Conservation (phyloP, 2,113 vertebrate species). For the Oostethus manadensis region DNA sequence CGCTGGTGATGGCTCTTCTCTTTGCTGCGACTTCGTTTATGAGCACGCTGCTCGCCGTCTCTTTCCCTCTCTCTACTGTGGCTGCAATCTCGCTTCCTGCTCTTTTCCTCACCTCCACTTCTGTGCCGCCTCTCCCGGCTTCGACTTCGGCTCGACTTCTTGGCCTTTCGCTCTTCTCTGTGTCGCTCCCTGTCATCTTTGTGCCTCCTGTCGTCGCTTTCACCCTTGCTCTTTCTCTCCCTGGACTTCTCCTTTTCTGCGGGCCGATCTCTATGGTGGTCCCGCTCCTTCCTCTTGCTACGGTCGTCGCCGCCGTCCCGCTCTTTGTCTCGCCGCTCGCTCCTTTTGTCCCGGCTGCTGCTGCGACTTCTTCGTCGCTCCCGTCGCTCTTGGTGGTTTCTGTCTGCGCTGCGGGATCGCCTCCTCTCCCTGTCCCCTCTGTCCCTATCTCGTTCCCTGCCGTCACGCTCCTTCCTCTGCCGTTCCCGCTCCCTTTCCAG, state of each 20-base stretch:
- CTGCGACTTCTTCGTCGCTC: slow-evolving; percentile 58
- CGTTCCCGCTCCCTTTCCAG: slow-evolving; percentile 92
- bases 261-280: slow-evolving; percentile 85
- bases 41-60: slow-evolving; percentile 74
- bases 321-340: slow-evolving; percentile 82
- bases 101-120: slow-evolving; percentile 75
- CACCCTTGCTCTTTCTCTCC: slow-evolving; percentile 81
- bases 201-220: slow-evolving; percentile 79
- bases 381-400: slow-evolving; percentile 50
- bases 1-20: slow-evolving; percentile 82
- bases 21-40: slow-evolving; percentile 85
- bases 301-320: slow-evolving; percentile 85
- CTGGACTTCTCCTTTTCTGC: slow-evolving; percentile 79
- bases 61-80: slow-evolving; percentile 74
- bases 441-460: slow-evolving; percentile 74
- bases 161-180: slow-evolving; percentile 79
- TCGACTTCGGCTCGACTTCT: slow-evolving; percentile 63
- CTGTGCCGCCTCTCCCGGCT: slow-evolving; percentile 76
- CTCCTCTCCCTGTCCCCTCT: slow-evolving; percentile 68
- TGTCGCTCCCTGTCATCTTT: slow-evolving; percentile 87
- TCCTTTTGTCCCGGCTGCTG: slow-evolving; percentile 54
- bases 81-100: slow-evolving; percentile 81
- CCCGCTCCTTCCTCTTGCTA: slow-evolving; percentile 83
- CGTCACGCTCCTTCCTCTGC: slow-evolving; percentile 86
- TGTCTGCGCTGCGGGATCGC: slow-evolving; percentile 60